Evolutionary conservation across 30 jellyfish, hydroid and myxozoan genomes (phyloP).

Genomic region (Hydractinia symbiolongicarpus): DNA sequence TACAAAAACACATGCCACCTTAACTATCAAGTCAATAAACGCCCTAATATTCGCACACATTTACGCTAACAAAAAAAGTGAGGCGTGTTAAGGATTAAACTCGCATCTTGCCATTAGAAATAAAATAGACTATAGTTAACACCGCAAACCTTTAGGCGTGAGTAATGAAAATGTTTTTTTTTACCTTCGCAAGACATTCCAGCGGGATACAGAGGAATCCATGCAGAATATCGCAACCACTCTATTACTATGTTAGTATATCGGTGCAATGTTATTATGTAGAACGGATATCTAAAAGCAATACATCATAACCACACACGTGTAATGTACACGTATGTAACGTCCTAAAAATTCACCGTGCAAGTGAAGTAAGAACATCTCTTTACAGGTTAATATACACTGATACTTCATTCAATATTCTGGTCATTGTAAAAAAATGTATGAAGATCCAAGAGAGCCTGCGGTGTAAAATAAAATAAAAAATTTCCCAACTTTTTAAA

Average conservation of each 20-base stretch:
- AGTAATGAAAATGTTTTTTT: not conserved
- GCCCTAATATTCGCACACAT: no score
- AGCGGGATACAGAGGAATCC: constrained; percentile 76
- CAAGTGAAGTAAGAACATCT: no score
- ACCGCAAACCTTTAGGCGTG: not conserved
- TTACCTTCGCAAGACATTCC: constrained; percentile 83
- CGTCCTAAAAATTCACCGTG: not conserved
- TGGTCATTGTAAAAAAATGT: no score
- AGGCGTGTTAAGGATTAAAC: no score
- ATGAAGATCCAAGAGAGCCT: no score
- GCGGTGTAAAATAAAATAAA: no score
- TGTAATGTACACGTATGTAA: not conserved
- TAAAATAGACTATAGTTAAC: not conserved
- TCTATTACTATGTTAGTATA: constrained; percentile 13
- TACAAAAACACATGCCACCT: no score
- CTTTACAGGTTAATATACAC: no score
- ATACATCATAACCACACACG: not conserved
- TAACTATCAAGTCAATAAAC: no score
- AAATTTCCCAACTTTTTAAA: no score
- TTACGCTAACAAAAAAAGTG: no score
- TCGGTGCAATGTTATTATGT: constrained; percentile 52
- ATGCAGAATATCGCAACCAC: constrained; percentile 79
- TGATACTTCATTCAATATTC: no score
- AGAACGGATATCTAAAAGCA: constrained; percentile 75
- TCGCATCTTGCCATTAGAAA: not conserved